These are phyloP conservation scores for Rhynchonycteris naso DNA, from an alignment of 2,797 vertebrate species.

Conservation along the genomic window DNA sequence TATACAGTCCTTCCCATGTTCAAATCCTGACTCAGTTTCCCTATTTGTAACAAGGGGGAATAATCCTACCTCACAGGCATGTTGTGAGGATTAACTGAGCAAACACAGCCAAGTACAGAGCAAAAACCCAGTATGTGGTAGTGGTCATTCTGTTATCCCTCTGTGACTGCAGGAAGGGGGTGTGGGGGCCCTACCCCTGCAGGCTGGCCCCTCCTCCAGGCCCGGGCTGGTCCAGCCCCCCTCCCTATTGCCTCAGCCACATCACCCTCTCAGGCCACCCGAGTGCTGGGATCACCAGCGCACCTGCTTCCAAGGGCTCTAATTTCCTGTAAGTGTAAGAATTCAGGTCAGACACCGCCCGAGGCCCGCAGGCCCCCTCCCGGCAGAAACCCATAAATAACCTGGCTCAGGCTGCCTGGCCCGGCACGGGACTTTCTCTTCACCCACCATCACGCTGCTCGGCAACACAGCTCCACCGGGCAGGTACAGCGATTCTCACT, in stretches of 20 bases:
- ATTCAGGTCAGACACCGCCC: constrained; percentile 78
- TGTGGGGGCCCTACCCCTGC: not conserved
- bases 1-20: not conserved
- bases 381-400: constrained; percentile 78
- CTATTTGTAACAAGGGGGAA: not conserved
- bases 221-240: not conserved
- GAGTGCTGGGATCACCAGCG: constrained; percentile 55
- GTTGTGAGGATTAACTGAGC: not conserved
- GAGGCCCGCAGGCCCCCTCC: constrained; percentile 62
- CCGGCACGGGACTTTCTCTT: constrained; percentile 44
- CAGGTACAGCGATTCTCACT: not conserved
- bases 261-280: constrained; percentile 63
- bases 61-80: not conserved
- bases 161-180: not conserved
- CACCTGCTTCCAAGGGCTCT: constrained; percentile 78
- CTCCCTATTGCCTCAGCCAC: constrained; percentile 20
- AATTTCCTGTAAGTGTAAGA: constrained; percentile 81
- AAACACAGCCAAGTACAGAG: not conserved
- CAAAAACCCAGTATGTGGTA: accelerated
- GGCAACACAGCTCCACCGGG: not conserved
- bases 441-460: not conserved
- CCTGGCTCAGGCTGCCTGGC: constrained; percentile 17
- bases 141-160: not conserved
- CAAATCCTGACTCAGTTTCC: not conserved
- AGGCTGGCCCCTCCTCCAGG: not conserved